A percentile compares a stretch with the other conserved stretches of the same genome.
Evolutionary conservation across 2,888 invertebrate species (phyloP).

Genomic region (Parnassius apollo): DNA sequence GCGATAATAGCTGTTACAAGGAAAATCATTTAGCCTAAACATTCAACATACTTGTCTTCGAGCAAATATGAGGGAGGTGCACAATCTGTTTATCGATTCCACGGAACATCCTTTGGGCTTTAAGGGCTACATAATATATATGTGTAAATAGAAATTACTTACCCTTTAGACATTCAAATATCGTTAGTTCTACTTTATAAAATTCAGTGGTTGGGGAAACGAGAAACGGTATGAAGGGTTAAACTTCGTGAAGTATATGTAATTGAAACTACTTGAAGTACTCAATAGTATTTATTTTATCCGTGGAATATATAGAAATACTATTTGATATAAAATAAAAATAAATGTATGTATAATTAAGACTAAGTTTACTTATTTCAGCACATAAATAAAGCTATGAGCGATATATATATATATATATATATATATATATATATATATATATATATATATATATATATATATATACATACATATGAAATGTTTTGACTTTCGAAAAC

Average conservation of each 20-base stretch:
- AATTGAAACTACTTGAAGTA: slow-evolving; percentile 6
- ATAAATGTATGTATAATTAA: too few relatives aligned
- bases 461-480: too few relatives aligned
- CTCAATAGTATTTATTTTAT: neutral
- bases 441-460: too few relatives aligned
- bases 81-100: slow-evolving; percentile 62
- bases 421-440: too few relatives aligned
- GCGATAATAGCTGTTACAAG: slow-evolving; percentile 67
- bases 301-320: too few relatives aligned
- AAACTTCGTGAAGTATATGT: slow-evolving; percentile 11
- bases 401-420: too few relatives aligned
- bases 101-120: slow-evolving; percentile 55
- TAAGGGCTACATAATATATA: slow-evolving; percentile 45
- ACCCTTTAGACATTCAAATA: slow-evolving; percentile 32
- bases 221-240: neutral
- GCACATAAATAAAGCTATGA: too few relatives aligned
- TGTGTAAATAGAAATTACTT: slow-evolving; percentile 18
- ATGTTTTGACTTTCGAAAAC: too few relatives aligned
- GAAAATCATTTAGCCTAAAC: slow-evolving; percentile 51
- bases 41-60: slow-evolving; percentile 62
- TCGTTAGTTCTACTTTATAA: slow-evolving; percentile 5
- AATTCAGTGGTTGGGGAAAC: neutral
- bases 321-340: too few relatives aligned
- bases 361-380: too few relatives aligned
- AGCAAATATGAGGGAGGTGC: slow-evolving; percentile 41